These are phyloP conservation scores for Thamnaconus septentrionalis DNA, from an alignment of 2,113 vertebrate species.

Conservation along the genomic window DNA sequence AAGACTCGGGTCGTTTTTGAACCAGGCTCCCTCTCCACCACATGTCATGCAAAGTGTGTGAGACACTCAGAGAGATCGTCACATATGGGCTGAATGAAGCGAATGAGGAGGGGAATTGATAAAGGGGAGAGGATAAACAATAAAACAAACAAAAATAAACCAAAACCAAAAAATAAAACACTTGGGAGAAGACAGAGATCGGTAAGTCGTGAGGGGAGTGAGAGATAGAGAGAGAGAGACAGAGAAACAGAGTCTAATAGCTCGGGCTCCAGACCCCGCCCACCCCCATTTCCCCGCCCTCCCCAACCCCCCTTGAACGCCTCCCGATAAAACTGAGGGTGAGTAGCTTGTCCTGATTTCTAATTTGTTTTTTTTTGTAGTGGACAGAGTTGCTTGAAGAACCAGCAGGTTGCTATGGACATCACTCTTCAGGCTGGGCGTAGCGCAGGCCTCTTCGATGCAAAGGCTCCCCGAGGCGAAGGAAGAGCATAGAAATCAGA, in stretches of 20 bases:
- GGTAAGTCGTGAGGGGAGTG: conserved; percentile 61
- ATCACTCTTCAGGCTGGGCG: conserved; percentile 82
- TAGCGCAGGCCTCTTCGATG: conserved; percentile 73
- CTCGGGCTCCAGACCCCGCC: conserved; percentile 68
- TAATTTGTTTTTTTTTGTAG: conserved; percentile 36
- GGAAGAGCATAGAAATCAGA: conserved; percentile 84
- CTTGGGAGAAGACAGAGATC: conserved; percentile 71
- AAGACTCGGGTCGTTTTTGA: conserved; percentile 57
- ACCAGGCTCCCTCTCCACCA: conserved; percentile 70
- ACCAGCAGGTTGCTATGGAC: conserved; percentile 82
- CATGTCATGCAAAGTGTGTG: conserved; percentile 81
- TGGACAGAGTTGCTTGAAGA: conserved; percentile 84
- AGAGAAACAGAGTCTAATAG: conserved; percentile 78
- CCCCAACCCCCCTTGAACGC: conserved; percentile 63
- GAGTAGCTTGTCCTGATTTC: conserved; percentile 79
- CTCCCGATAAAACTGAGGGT: conserved; percentile 70
- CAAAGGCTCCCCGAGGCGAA: conserved; percentile 80
- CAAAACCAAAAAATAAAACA: conserved; percentile 15
- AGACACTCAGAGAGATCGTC: conserved; percentile 63
- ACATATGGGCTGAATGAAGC: conserved; percentile 75
- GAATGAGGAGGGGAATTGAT: conserved; percentile 57
- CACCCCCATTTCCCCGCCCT: conserved; percentile 63
- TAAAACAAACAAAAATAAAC: conserved; percentile 40
- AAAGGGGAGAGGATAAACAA: neutral
- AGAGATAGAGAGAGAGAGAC: conserved; percentile 64